Percentiles rank a stretch among this genome's conserved stretches.
Evolutionary conservation across 2,113 vertebrate species (phyloP).

Genomic region (Heterochromis multidens): DNA sequence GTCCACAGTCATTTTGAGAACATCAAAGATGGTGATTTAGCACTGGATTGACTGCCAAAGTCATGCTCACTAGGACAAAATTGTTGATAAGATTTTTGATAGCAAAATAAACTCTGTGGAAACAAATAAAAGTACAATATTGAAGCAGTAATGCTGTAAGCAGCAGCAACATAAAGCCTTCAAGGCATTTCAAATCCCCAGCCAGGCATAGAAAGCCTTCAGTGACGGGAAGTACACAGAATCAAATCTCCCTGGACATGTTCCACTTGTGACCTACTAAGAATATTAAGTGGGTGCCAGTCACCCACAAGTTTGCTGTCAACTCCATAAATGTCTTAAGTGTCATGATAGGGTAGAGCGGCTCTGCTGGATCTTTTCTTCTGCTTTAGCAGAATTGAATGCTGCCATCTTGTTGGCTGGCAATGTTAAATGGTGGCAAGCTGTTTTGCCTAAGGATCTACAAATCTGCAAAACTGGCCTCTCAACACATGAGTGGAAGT

Average conservation of each 20-base stretch:
- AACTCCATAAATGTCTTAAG: neutral
- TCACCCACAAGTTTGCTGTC: conserved; percentile 10
- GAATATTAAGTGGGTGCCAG: conserved; percentile 15
- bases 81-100: neutral
- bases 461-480: neutral
- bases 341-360: neutral
- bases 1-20: neutral
- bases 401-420: neutral
- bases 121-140: neutral
- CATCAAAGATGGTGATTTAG: neutral
- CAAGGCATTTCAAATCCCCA: neutral
- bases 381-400: neutral
- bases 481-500: neutral
- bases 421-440: neutral
- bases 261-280: neutral
- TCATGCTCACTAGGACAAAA: neutral
- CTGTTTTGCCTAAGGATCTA: neutral
- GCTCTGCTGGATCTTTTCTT: neutral
- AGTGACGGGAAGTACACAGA: neutral
- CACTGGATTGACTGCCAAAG: neutral
- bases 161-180: neutral
- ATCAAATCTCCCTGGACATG: neutral
- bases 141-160: neutral
- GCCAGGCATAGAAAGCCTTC: neutral
- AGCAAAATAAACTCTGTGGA: neutral